Percentiles rank a stretch among this genome's conserved stretches.
Evolutionary conservation across 2,888 invertebrate genomes (phyloP).

Genomic region (Maniola hyperantus): DNA sequence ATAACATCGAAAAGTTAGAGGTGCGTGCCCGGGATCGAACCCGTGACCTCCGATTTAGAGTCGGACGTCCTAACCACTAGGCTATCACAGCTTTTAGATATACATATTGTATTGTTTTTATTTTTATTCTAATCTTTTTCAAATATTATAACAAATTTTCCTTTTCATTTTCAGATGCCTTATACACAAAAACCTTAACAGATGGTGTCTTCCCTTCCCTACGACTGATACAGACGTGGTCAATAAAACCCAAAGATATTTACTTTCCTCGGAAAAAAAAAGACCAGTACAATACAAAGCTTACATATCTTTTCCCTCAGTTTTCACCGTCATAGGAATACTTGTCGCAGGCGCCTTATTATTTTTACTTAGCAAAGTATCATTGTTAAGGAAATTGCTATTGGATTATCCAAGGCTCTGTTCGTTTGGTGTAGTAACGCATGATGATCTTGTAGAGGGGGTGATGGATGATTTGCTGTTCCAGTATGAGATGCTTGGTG

Average conservation of each 20-base stretch:
- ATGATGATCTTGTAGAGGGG: slow-evolving; percentile 85
- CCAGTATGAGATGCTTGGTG: slow-evolving; percentile 86
- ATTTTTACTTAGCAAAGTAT: slow-evolving; percentile 47
- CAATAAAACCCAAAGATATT: slow-evolving; percentile 88
- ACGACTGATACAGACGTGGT: slow-evolving; percentile 92
- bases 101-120: too few relatives aligned
- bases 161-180: slow-evolving; percentile 45
- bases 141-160: too few relatives aligned
- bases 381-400: slow-evolving; percentile 52
- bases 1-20: too few relatives aligned
- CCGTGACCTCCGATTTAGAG: too few relatives aligned
- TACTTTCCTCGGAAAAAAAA: slow-evolving; percentile 85
- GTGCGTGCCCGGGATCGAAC: too few relatives aligned
- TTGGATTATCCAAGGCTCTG: slow-evolving; percentile 79
- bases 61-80: too few relatives aligned
- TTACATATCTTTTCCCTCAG: slow-evolving; percentile 83
- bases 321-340: slow-evolving; percentile 74
- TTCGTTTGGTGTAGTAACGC: slow-evolving; percentile 86
- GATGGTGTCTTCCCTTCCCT: slow-evolving; percentile 89
- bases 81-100: too few relatives aligned
- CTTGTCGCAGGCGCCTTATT: slow-evolving; percentile 74
- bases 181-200: slow-evolving; percentile 74
- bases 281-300: slow-evolving; percentile 91
- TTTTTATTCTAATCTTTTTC: too few relatives aligned
- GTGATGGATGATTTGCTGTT: slow-evolving; percentile 85